Base-by-base conservation (phyloP, 2,888 invertebrate genomes). In the Lutraria lutraria region DNA sequence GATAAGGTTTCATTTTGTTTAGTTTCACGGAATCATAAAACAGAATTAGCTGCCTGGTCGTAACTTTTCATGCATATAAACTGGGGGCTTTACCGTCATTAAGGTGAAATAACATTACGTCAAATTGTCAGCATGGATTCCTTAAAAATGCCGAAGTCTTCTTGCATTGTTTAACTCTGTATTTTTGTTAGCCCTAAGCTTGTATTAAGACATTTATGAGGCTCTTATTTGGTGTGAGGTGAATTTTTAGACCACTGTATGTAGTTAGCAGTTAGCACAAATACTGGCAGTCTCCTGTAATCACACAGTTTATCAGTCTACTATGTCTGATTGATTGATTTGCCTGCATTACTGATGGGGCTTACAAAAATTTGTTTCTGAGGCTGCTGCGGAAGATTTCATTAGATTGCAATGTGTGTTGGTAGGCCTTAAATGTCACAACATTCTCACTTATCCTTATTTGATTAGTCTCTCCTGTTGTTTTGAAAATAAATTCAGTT, bases 1-100 rank as follows among this genome's bases (percentile, higher is more conserved):
- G 34, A 68, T 83, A 15, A 68, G 21, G 43, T 43, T 43, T 43
- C 2, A 8, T 43, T 43, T 43, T 8, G 8, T 54, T 54, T 84
- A 76, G 54, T 84, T 84, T 72, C 56, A 25, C 52, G 56, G 25
- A 56, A 82, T 80, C 56, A 88, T 88, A 88, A 88, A 88, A 56
- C 82, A 60, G 85, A 85, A 88, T 85, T 88, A 88, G 82, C 25
- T 56, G 43, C 53, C 56, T 31, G 25, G 82, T 81, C 72, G 85
- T 87, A 81, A 88, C 56, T 85, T 68, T 29, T 68, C 53, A 56
- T 60, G 63, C 79, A 87, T 83, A 81, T 85, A 88, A 85, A 81
- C 81, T 56, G 16, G 34, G 81, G 76, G 76, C 82, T 43, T 81
- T 88, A 88, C 29, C 15, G 34, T 88, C 79, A 60, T 88, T 83